A percentile compares a stretch with the other conserved stretches of the same genome.
phyloP scores from a whole-genome alignment of 2,888 invertebrate genomes.

The Melanostoma scalare region DNA sequence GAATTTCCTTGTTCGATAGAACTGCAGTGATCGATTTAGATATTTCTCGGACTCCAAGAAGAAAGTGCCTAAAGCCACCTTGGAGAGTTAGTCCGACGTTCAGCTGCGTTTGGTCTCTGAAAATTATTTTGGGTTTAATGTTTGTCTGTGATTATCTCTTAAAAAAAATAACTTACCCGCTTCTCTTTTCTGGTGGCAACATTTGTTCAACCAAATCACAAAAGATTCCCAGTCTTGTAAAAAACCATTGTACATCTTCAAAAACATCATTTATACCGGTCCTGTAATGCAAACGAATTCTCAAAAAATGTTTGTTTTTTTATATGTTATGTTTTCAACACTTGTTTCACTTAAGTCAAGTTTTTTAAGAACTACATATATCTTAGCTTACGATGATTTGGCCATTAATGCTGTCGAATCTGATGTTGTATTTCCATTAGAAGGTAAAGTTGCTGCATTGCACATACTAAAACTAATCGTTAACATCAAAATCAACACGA shows the following conservation, averaged over 20 bases:
- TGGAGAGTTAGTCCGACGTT: constrained; percentile 58
- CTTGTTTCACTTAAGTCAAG: too few relatives aligned
- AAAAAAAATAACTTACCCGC: constrained; percentile 49
- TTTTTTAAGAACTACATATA: not conserved
- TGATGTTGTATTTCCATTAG: constrained; percentile 16
- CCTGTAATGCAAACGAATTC: constrained; percentile 1
- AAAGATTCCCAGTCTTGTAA: constrained; percentile 71
- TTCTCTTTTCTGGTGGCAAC: constrained; percentile 66
- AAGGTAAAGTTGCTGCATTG: constrained; percentile 34
- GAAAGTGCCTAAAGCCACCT: constrained; percentile 73
- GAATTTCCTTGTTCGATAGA: constrained; percentile 74
- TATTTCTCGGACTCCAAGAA: constrained; percentile 74
- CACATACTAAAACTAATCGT: not conserved
- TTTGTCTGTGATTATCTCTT: not conserved
- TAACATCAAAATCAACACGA: not conserved
- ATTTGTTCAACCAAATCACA: constrained; percentile 72
- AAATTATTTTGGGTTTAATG: not conserved
- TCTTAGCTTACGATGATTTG: constrained; percentile 53
- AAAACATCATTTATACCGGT: constrained; percentile 46
- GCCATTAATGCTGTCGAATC: constrained; percentile 38
- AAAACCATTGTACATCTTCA: constrained; percentile 74
- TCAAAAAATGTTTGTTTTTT: not conserved
- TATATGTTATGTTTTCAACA: too few relatives aligned
- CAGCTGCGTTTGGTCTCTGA: constrained; percentile 57
- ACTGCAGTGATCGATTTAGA: constrained; percentile 73